A percentile compares a stretch with the other conserved stretches of the same genome.
These are phyloP conservation scores for Volucella inanis DNA, from an alignment of 2,888 invertebrate genomes.

Conservation along the genomic window DNA sequence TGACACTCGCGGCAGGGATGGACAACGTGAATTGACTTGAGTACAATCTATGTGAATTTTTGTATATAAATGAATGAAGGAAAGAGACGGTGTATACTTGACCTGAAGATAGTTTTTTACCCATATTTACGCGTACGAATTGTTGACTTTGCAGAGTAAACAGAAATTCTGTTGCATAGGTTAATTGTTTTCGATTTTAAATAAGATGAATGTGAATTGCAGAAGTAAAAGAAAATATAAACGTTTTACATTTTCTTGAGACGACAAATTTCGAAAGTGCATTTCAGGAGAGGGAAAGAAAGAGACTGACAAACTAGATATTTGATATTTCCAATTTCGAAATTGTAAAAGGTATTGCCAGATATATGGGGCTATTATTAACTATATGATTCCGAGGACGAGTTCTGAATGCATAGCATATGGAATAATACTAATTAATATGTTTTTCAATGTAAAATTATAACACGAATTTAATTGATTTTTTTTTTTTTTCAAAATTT, in stretches of 20 bases:
- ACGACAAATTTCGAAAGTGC: slow-evolving; percentile 1
- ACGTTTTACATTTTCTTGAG: slow-evolving; percentile 18
- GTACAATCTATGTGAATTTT: neutral
- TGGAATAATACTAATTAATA: too few species aligned
- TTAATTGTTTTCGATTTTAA: neutral
- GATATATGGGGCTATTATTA: neutral
- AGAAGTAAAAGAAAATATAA: neutral
- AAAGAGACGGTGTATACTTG: slow-evolving; percentile 26
- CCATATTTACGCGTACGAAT: slow-evolving; percentile 44
- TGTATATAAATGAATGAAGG: neutral
- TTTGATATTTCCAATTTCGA: slow-evolving; percentile 33
- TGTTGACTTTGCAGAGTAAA: slow-evolving; percentile 4
- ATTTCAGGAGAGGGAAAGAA: slow-evolving; percentile 42
- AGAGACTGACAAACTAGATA: slow-evolving; percentile 29
- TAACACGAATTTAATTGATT: too few species aligned
- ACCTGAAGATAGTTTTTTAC: slow-evolving; percentile 64
- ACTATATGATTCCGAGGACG: too few species aligned
- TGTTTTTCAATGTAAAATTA: too few species aligned
- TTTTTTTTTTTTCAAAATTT: too few species aligned
- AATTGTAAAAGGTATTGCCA: slow-evolving; percentile 52
- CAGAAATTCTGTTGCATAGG: neutral
- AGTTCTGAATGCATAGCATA: too few species aligned
- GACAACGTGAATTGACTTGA: slow-evolving; percentile 21
- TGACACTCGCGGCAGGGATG: slow-evolving; percentile 44
- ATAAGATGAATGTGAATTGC: slow-evolving; percentile 5